These are phyloP conservation scores for Caenorhabditis doughertyi DNA, from an alignment of 2,888 invertebrate genomes.

Conservation along the genomic window DNA sequence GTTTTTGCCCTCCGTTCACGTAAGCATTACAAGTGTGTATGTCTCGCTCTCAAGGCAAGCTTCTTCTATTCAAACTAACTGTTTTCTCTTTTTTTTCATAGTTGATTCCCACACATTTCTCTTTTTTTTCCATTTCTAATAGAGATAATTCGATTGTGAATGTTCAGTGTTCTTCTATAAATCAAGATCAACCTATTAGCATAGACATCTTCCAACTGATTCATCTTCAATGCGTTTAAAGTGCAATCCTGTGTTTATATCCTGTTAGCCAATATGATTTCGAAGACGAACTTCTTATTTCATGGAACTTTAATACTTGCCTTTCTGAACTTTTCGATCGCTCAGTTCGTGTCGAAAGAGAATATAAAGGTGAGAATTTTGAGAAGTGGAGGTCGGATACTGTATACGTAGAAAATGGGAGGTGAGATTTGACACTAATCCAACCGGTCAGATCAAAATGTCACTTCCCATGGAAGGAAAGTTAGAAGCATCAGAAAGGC, in stretches of 20 bases:
- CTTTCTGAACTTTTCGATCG: neutral
- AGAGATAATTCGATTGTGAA: conserved; percentile 42
- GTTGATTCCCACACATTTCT: conserved; percentile 13
- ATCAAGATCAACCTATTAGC: conserved; percentile 56
- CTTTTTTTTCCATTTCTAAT: conserved; percentile 23
- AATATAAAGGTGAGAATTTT: conserved; percentile 44
- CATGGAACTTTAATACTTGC: neutral
- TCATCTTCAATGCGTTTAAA: conserved; percentile 28
- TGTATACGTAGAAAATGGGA: neutral
- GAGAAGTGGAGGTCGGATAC: neutral
- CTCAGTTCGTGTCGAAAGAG: conserved; percentile 54
- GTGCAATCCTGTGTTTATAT: conserved; percentile 26
- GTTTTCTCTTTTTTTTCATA: conserved; percentile 23
- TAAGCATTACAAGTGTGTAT: conserved; percentile 32
- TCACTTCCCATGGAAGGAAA: no score
- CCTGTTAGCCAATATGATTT: conserved; percentile 29
- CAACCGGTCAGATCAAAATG: neutral
- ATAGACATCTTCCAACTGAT: neutral
- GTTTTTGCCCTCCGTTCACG: conserved; percentile 57
- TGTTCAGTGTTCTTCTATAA: conserved; percentile 1
- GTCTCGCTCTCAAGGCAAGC: conserved; percentile 55
- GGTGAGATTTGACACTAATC: conserved; percentile 7
- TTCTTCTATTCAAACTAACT: conserved; percentile 47
- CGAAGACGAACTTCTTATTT: neutral
- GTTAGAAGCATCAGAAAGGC: neutral